Conservation (phyloP, 2,888 invertebrate genomes). For the Aplocera efformata region DNA sequence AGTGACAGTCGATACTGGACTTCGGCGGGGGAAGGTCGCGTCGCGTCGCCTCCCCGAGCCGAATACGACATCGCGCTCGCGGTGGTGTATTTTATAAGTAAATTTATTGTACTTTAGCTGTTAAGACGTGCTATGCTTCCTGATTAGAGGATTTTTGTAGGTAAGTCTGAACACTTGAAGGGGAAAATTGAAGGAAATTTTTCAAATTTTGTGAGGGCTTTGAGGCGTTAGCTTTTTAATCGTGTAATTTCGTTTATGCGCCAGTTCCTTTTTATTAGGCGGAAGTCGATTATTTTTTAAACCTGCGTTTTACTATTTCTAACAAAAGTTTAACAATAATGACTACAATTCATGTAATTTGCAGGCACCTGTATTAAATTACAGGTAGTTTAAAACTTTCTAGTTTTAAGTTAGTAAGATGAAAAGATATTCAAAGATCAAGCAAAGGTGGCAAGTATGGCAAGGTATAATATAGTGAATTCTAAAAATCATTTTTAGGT, state of each 20-base stretch:
- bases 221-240: conserved; percentile 9
- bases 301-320: no score
- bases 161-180: conserved; percentile 35
- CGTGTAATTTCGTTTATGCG: conserved; percentile 18
- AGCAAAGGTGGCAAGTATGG: no score
- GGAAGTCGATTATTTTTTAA: background rate
- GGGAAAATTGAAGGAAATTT: conserved; percentile 15
- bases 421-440: no score
- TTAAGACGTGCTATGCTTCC: conserved; percentile 34
- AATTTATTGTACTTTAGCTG: conserved; percentile 31
- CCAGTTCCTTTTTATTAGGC: conserved; percentile 16
- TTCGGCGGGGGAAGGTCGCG: conserved; percentile 39
- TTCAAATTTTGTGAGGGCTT: conserved; percentile 1
- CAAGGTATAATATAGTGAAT: no score
- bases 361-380: no score
- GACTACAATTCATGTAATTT: no score
- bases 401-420: no score
- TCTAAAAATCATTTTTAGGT: no score
- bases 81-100: conserved; percentile 29
- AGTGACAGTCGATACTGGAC: conserved; percentile 66
- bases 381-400: no score
- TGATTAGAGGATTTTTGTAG: conserved; percentile 34
- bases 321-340: no score
- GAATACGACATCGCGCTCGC: conserved; percentile 23
- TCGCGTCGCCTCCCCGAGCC: conserved; percentile 28